Evolutionary conservation across 2,888 invertebrate species (phyloP).

Genomic region (Stictocephala bisonia): DNA sequence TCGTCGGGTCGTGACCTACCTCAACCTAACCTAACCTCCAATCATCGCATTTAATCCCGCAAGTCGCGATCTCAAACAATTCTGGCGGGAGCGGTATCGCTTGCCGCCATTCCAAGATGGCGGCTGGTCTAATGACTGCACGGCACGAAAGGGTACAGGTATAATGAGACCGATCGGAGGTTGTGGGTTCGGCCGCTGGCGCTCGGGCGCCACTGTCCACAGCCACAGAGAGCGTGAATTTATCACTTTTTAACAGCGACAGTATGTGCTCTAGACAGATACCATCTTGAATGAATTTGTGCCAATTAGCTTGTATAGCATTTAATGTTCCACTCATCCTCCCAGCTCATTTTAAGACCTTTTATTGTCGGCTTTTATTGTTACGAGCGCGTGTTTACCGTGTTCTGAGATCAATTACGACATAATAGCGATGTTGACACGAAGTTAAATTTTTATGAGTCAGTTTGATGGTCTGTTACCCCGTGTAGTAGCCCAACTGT

Average conservation of each 20-base stretch:
- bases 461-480: conserved; percentile 15
- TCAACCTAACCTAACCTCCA: no score
- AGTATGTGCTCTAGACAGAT: conserved; percentile 24
- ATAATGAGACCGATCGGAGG: conserved; percentile 11
- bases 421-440: no score
- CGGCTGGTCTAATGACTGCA: conserved; percentile 21
- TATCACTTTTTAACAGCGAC: conserved; percentile 31
- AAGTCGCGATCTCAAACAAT: conserved; percentile 20
- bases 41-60: conserved; percentile 22
- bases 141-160: conserved; percentile 32
- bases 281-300: conserved; percentile 34
- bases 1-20: neutral
- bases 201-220: neutral
- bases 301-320: conserved; percentile 24
- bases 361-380: no score
- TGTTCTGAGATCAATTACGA: no score
- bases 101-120: conserved; percentile 33
- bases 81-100: conserved; percentile 30
- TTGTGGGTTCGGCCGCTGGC: neutral
- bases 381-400: no score
- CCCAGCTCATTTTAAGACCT: no score
- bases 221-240: neutral
- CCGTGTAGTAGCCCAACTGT: no score
- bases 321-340: no score
- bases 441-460: no score